These are phyloP conservation scores for Cossypha heuglini DNA, from an alignment of 2,797 vertebrate genomes.

Conservation along the genomic window DNA sequence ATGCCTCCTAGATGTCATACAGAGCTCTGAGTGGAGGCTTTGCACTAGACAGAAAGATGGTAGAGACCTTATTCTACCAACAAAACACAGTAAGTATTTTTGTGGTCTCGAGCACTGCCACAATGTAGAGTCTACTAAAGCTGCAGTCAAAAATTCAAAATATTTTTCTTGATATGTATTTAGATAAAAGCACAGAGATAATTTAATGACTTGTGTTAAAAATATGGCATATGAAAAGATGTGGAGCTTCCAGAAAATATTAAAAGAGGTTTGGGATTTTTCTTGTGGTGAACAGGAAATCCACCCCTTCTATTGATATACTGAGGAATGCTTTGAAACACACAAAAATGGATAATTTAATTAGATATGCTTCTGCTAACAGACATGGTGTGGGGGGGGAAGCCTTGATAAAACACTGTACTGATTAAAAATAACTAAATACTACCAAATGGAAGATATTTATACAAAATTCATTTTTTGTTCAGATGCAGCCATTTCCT, in stretches of 20 bases:
- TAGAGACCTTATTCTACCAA: not conserved
- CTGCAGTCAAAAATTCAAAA: not conserved
- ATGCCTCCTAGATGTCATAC: not conserved
- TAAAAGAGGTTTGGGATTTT: constrained; percentile 10
- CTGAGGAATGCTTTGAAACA: constrained; percentile 60
- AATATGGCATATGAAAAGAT: not conserved
- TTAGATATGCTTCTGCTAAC: constrained; percentile 25
- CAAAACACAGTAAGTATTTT: not conserved
- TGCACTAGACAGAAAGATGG: not conserved
- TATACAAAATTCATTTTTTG: not conserved
- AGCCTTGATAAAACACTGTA: not conserved
- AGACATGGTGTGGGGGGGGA: not conserved
- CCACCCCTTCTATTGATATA: not conserved
- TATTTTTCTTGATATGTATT: not conserved
- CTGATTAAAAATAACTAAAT: constrained; percentile 54
- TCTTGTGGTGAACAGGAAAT: constrained; percentile 42
- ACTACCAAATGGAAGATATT: not conserved
- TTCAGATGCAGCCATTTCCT: not conserved
- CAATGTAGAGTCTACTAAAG: not conserved
- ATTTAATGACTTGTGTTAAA: not conserved
- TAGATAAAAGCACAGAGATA: not conserved
- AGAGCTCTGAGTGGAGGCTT: not conserved
- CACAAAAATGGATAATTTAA: constrained; percentile 40
- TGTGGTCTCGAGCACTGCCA: not conserved
- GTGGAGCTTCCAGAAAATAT: constrained; percentile 8